Conservation (phyloP, 2,113 vertebrate genomes). For the Campylomormyrus numenius region DNA sequence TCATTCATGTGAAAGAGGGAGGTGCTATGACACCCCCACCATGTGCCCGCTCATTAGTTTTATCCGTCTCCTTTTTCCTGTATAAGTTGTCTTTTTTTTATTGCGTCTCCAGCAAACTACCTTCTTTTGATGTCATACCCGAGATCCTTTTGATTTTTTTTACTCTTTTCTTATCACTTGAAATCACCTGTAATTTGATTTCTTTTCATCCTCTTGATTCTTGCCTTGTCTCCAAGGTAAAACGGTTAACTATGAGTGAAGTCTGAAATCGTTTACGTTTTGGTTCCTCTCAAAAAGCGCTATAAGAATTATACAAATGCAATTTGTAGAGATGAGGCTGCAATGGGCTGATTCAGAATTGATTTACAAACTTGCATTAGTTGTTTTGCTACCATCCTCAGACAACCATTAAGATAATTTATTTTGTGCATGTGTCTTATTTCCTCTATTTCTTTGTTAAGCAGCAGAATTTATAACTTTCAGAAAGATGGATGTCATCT, state of each 20-base stretch:
- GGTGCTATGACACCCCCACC: not conserved
- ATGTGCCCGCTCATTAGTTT: not conserved
- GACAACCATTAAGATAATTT: not conserved
- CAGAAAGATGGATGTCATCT: not conserved
- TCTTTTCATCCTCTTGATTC: not conserved
- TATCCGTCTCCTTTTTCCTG: not conserved
- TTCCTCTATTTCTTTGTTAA: not conserved
- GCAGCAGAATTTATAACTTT: not conserved
- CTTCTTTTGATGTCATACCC: not conserved
- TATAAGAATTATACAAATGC: not conserved
- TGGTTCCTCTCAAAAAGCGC: not conserved
- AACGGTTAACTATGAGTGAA: not conserved
- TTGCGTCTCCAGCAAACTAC: not conserved
- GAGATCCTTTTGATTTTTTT: not conserved
- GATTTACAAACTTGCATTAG: not conserved
- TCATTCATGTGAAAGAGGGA: not conserved
- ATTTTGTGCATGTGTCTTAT: not conserved
- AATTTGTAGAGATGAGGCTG: not conserved
- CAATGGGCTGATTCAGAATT: not conserved
- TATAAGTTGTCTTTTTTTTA: not conserved
- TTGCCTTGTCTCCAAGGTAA: not conserved
- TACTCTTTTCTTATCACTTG: not conserved
- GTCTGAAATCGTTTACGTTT: not conserved
- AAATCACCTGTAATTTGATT: not conserved
- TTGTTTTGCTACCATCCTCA: not conserved